Base-by-base conservation (phyloP, 2,797 vertebrate genomes). In the Pseudotriccus pelzelni region DNA sequence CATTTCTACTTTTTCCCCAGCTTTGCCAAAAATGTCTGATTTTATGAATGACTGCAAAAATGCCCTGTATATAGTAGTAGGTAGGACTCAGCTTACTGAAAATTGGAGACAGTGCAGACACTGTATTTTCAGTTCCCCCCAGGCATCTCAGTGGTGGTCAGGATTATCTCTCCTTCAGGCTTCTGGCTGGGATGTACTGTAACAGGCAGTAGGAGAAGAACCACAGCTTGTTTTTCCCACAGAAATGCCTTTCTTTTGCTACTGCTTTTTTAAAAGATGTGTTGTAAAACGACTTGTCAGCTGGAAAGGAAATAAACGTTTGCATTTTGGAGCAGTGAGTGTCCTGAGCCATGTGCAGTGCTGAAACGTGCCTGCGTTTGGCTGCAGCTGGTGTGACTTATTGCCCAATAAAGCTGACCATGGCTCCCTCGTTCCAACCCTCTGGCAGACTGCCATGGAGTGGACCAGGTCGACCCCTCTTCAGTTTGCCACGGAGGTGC, bases 361-460 rank as follows among this genome's bases (percentile, higher is more conserved):
- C 16, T 24, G 62, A 5, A 11, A 55, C 14, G 11, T 5, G 20
- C 39, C 49, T 32, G 23, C 56, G n/a, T 74, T 20, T 66, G 78
- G 21, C 2, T n/a, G 28, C 30, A 69, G 49, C 70, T 69, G 52
- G 16, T 36, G 2, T 23, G 12, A 0, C 27, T 46, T 14, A 18
- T 28, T 36, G n/a, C 62, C 8, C 50, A 4, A 0, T 43, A 55
- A 89, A 62, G 22, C 58, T 88, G 84, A 91, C 66, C 69, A 1
- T 21, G 15, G 8, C 22, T 82, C 43, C 85, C 49, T 90, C 58
- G 0, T 74, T 47, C 13, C 36, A 46, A 69, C 74, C 66, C 44
- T 52, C 97, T 97, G 96, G 96, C 91, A 98, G 98, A 97, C 96
- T 2, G 94, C 96, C 11, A 98, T 98, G 96, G 95, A 98, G 23